These are phyloP conservation scores for Macaca nemestrina DNA, from an alignment of 2,113 vertebrate genomes.

Conservation along the genomic window DNA sequence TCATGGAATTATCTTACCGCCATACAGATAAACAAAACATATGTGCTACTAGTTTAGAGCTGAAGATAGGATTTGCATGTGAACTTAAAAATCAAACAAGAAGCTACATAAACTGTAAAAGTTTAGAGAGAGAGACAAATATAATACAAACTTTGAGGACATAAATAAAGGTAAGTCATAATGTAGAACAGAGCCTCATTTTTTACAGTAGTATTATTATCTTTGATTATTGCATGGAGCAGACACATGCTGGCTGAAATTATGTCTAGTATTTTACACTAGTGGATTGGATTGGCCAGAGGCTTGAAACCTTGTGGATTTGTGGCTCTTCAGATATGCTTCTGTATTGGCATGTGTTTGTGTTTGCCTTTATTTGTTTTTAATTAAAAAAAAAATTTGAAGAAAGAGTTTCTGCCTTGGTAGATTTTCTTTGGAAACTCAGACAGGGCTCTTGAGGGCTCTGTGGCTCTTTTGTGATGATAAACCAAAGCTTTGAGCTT, in stretches of 20 bases:
- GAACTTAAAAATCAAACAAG: slow-evolving; percentile 45
- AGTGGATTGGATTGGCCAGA: slow-evolving; percentile 65
- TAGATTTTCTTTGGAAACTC: slow-evolving; percentile 76
- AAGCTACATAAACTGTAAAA: not conserved
- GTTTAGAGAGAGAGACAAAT: not conserved
- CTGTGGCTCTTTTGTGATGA: slow-evolving; percentile 75
- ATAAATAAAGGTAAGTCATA: slow-evolving; percentile 44
- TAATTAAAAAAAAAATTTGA: slow-evolving; percentile 73
- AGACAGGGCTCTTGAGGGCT: slow-evolving; percentile 73
- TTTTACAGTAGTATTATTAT: not conserved
- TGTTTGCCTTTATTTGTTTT: slow-evolving; percentile 80
- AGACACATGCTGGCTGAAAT: slow-evolving; percentile 41
- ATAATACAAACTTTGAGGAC: not conserved
- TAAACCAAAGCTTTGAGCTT: slow-evolving; percentile 74
- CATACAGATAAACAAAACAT: slow-evolving; percentile 36
- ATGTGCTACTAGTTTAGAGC: slow-evolving; percentile 6
- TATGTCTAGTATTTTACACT: slow-evolving; percentile 63
- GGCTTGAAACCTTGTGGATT: slow-evolving; percentile 77
- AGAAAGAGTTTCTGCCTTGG: slow-evolving; percentile 67
- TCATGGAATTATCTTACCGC: slow-evolving; percentile 55
- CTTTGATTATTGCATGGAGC: slow-evolving; percentile 55
- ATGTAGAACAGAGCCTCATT: not conserved
- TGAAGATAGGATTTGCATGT: slow-evolving; percentile 28
- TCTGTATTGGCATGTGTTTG: slow-evolving; percentile 79
- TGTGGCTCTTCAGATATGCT: slow-evolving; percentile 79